Percentiles rank a stretch among this genome's conserved stretches.
Conservation (phyloP, 2,888 invertebrate genomes). For the Conops quadrifasciatus region DNA sequence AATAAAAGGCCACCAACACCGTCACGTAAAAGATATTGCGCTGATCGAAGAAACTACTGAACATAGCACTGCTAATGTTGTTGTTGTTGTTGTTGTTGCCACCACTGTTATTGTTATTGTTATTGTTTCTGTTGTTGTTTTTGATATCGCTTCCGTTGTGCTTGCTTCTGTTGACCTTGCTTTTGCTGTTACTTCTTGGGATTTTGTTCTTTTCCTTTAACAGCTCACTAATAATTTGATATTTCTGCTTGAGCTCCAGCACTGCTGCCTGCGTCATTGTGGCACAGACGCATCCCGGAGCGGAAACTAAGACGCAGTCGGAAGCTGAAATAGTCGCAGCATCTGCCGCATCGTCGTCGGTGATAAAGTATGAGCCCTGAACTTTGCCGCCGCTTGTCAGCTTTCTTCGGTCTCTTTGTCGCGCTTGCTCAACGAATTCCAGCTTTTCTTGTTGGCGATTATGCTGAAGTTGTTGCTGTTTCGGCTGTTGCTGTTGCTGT, state of each 20-base stretch:
- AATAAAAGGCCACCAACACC: slow-evolving; percentile 57
- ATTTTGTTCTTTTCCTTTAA: slow-evolving; percentile 1
- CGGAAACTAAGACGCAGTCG: not conserved
- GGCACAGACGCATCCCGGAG: slow-evolving; percentile 7
- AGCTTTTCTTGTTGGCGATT: slow-evolving; percentile 16
- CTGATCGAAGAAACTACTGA: slow-evolving; percentile 39
- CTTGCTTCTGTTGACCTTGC: too few species aligned
- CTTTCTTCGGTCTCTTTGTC: not conserved
- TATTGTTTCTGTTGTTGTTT: too few species aligned
- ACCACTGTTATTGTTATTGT: slow-evolving; percentile 15
- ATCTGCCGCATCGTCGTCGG: not conserved
- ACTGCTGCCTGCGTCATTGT: slow-evolving; percentile 37
- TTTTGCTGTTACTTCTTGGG: too few species aligned
- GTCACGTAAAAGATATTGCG: slow-evolving; percentile 51
- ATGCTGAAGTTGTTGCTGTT: not conserved
- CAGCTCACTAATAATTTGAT: not conserved
- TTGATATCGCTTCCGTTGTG: slow-evolving; percentile 24
- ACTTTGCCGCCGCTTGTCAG: not conserved
- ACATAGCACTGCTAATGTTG: not conserved
- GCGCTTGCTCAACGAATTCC: not conserved
- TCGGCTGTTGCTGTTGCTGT: slow-evolving; percentile 5
- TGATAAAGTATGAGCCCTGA: slow-evolving; percentile 2
- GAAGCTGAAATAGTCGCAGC: not conserved
- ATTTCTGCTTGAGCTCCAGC: slow-evolving; percentile 42
- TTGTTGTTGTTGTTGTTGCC: slow-evolving; percentile 5